Evolutionary conservation across 2,888 invertebrate species (phyloP).

Genomic region (Ophion costatus): DNA sequence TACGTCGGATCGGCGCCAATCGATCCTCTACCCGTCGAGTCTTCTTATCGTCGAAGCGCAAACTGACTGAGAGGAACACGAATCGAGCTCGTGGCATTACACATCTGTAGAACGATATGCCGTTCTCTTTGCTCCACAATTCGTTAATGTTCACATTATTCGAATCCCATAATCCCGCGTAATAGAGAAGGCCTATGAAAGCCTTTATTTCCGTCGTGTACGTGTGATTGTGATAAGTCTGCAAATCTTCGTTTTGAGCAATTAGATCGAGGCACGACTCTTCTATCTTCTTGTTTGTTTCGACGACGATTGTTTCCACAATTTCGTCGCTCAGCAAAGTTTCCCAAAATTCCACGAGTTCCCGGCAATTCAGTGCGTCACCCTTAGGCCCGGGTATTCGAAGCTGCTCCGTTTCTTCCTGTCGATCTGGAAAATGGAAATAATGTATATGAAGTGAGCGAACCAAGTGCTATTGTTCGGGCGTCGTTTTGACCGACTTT

Average conservation of each 20-base stretch:
- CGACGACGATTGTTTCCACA: not conserved
- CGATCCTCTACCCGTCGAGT: not conserved
- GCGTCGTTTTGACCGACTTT: too few species aligned
- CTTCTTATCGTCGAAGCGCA: conserved; percentile 4
- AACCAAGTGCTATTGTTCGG: too few species aligned
- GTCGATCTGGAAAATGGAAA: not conserved
- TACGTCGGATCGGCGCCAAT: not conserved
- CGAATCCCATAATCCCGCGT: not conserved
- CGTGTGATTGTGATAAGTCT: not conserved
- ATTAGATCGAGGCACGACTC: not conserved
- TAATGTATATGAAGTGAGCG: too few species aligned
- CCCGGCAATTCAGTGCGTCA: not conserved
- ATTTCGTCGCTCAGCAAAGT: not conserved
- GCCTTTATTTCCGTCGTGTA: not conserved
- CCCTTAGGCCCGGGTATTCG: not conserved
- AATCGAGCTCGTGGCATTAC: not conserved
- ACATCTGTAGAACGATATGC: not conserved
- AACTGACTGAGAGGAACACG: not conserved
- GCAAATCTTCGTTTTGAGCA: not conserved
- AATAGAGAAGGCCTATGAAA: not conserved
- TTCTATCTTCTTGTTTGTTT: not conserved
- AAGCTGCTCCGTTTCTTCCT: not conserved
- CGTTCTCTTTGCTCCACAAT: conserved; percentile 1
- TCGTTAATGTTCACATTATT: not conserved
- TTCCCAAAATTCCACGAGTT: not conserved